These are phyloP conservation scores for Anguilla obscura DNA, from an alignment of 2,797 vertebrate genomes.

Conservation along the genomic window DNA sequence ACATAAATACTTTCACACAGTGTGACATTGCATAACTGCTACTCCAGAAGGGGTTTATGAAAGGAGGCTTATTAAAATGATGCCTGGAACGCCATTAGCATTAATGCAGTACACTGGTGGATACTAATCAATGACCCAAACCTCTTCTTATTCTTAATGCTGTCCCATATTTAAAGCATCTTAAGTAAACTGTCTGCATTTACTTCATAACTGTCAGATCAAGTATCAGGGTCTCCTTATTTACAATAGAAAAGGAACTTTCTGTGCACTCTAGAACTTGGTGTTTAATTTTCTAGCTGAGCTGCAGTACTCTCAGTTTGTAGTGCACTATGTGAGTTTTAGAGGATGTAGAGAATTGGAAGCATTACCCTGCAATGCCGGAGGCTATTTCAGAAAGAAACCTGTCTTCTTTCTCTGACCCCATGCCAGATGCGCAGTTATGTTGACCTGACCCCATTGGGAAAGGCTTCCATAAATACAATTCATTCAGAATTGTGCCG, in stretches of 20 bases:
- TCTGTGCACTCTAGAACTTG: not conserved
- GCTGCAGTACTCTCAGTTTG: not conserved
- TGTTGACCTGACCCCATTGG: not conserved
- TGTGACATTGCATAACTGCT: not conserved
- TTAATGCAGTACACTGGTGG: not conserved
- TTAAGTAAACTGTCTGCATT: not conserved
- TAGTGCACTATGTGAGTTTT: not conserved
- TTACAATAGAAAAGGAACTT: not conserved
- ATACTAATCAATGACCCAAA: not conserved
- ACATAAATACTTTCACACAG: not conserved
- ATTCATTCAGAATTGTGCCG: not conserved
- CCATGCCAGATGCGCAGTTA: not conserved
- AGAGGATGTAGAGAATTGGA: not conserved
- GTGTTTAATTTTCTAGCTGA: not conserved
- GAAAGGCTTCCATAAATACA: not conserved
- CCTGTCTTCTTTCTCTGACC: not conserved
- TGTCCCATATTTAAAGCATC: not conserved
- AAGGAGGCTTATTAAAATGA: too few species aligned
- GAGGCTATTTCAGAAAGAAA: not conserved
- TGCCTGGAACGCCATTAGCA: not conserved
- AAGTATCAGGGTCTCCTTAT: not conserved
- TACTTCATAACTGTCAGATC: not conserved
- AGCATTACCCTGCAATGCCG: not conserved
- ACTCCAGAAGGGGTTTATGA: not conserved
- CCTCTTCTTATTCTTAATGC: not conserved